A percentile compares a stretch with the other conserved stretches of the same genome.
Evolutionary conservation across 2,797 vertebrate genomes (phyloP).

Genomic region (Margarornis squamiger): DNA sequence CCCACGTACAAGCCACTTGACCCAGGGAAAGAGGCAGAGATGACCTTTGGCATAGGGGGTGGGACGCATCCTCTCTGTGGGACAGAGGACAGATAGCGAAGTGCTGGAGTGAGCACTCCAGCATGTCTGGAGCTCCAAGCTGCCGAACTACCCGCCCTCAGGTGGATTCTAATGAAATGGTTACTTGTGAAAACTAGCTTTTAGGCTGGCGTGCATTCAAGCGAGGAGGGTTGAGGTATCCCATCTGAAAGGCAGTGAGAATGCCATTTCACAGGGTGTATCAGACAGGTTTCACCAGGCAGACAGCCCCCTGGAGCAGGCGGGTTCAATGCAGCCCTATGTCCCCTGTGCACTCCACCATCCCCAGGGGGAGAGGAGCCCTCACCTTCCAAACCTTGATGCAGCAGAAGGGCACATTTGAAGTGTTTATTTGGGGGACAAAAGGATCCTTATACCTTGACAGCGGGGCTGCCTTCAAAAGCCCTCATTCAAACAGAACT

Average conservation of each 20-base stretch:
- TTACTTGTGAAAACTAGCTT: not conserved
- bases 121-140: rapidly evolving
- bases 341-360: rapidly evolving
- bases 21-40: not conserved
- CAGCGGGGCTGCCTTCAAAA: conserved; percentile 22
- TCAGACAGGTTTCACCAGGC: not conserved
- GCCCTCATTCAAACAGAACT: conserved; percentile 29
- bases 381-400: not conserved
- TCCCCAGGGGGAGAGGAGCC: not conserved
- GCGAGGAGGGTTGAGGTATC: not conserved
- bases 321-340: not conserved
- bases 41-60: not conserved
- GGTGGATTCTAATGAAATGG: not conserved
- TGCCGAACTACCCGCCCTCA: not conserved
- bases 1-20: not conserved
- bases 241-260: not conserved
- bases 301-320: not conserved
- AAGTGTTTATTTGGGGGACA: conserved; percentile 2
- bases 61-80: rapidly evolving
- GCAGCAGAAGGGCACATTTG: not conserved
- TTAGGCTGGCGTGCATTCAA: not conserved
- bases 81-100: not conserved
- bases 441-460: conserved; percentile 36
- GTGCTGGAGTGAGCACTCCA: not conserved
- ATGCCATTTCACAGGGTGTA: rapidly evolving